Base-by-base conservation (phyloP, 2,888 invertebrate species). In the Himalopsyche anomala region DNA sequence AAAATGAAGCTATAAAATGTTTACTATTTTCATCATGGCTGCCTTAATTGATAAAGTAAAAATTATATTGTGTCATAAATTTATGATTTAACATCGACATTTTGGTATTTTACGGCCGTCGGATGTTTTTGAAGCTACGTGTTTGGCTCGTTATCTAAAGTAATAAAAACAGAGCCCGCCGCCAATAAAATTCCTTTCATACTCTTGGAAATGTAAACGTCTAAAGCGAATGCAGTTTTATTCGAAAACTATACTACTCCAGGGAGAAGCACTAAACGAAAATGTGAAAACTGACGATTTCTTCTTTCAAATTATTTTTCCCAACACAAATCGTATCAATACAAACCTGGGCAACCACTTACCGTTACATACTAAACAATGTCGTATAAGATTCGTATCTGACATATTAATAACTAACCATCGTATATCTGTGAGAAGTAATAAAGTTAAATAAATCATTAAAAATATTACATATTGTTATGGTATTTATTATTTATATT, bases 141-240 rank as follows among this genome's bases (percentile, higher is more conserved):
- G 74, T 74, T 74, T 74, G 74, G 28, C 74, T 74, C 74, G 38
- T 74, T 74, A 74, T 74, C 74, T 74, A 36, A 38, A 74, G 74
- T 74, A 74, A 74, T 74, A 74, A 74, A 74, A 74, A 74, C 74
- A 74, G 36, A 74, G 36, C 74, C 74, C 28, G 36, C 74, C 74
- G 74, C 36, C 74, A 74, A 74, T 74, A 74, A 74, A 74, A 74
- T 74, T 74, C 74, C 74, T 74, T 74, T 74, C 74, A 74, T 74
- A 74, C 74, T 74, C 74, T 36, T 74, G 74, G 36, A 19, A 74
- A 36, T 74, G 74, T 74, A 74, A 74, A 36, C 74, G 74, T 74
- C 74, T 74, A 74, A 74, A 74, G 74, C 74, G 74, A 74, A 74
- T 74, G 74, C 74, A 74, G 74, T 74, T 74, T 74, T 74, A 74